Base-by-base conservation (phyloP, 1,140 invertebrate species). In the Penaeus indicus region DNA sequence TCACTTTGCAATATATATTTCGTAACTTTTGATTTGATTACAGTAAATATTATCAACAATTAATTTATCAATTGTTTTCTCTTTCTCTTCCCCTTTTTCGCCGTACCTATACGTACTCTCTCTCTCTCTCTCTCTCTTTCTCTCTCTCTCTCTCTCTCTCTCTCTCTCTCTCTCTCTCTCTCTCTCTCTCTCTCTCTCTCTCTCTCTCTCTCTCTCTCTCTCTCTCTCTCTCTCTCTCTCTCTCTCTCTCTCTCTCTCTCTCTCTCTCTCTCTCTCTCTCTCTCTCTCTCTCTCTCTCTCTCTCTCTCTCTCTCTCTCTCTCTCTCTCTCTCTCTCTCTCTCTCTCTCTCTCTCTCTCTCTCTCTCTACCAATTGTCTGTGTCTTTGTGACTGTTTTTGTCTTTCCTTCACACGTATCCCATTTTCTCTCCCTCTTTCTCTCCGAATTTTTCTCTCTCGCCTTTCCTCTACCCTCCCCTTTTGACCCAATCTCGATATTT, bases 11-110 rank as follows among this genome's bases (percentile, higher is more conserved):
- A 54, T 54, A 16, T 54, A 16, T 54, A 13, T 54, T 54, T 54
- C 54, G 11, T 54, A 54, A 54, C 54, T 54, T 54, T 54, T 54
- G 54, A 54, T 54, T 54, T 54, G 54, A 54, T 54, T 54, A 54
- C 11, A 13, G 54, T 54, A 54, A 54, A 54, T 5, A 54, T 54
- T 54, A 54, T 54, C 54, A 54, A 54, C 10, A 54, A 54, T 54
- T 54, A 54, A 54, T 54, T 54, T 21, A 60, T 21, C 67, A 13
- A 8, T 78, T 25, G 7, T 18, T 47, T 47, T 54, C 38, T 80
- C 78, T 80, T 60, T 80, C 78, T 80, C 78, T 79, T n/a, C 60
- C 77, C 60, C 25, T 79, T 38, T 60, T 80, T 60, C 61, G n/a
- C 61, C 25, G 25, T 60, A 60, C 78, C 61, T 47, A 47, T 47